phyloP scores from a whole-genome alignment of 1,140 invertebrate species.

The Drosophila nasuta region DNA sequence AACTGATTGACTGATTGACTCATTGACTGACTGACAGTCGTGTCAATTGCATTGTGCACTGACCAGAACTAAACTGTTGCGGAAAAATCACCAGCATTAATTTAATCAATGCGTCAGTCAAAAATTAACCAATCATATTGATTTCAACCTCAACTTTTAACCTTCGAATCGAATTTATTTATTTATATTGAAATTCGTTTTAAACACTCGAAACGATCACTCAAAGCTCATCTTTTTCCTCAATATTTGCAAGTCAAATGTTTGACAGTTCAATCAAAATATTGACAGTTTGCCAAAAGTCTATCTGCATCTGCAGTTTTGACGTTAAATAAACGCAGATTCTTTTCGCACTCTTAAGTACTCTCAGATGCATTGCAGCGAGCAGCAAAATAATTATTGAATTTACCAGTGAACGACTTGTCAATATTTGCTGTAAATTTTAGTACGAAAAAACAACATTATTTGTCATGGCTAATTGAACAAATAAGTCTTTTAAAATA shows the following conservation, averaged over 20 bases:
- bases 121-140: constrained; percentile 13
- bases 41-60: background rate
- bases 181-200: constrained; percentile 5
- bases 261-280: constrained; percentile 21
- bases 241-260: constrained; percentile 45
- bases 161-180: constrained; percentile 3
- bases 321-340: constrained; percentile 5
- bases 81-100: constrained; percentile 10
- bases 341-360: constrained; percentile 3
- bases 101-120: constrained; percentile 5
- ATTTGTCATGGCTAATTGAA: constrained; percentile 27
- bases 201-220: constrained; percentile 8
- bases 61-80: constrained; percentile 3
- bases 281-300: constrained; percentile 25
- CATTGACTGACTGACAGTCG: background rate
- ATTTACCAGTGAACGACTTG: background rate
- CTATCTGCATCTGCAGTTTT: background rate
- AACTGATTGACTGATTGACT: constrained; percentile 3
- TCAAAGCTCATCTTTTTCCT: constrained; percentile 13
- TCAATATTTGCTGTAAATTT: constrained; percentile 37
- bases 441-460: background rate
- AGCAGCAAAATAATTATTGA: constrained; percentile 3
- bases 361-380: background rate
- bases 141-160: constrained; percentile 10
- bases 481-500: constrained; percentile 14